Conservation (phyloP, 2,113 vertebrate genomes). For the Epinephelus lanceolatus region DNA sequence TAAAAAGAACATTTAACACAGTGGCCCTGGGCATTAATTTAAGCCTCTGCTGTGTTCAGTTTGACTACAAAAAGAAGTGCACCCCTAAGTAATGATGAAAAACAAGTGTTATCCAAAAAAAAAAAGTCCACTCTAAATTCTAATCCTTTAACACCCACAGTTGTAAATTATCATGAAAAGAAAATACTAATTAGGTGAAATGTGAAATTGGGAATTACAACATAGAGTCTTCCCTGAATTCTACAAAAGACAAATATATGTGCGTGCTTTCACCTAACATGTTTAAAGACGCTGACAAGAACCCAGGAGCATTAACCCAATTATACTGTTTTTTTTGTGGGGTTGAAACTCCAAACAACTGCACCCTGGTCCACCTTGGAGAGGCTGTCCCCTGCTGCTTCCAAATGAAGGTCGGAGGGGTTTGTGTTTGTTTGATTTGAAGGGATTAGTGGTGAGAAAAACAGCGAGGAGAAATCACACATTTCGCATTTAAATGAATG, state of each 20-base stretch:
- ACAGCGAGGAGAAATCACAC: constrained; percentile 2
- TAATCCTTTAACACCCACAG: not conserved
- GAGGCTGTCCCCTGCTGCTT: not conserved
- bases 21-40: not conserved
- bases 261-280: not conserved
- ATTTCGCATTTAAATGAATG: not conserved
- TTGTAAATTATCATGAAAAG: not conserved
- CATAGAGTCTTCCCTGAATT: no score
- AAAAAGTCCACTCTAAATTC: not conserved
- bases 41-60: constrained; percentile 4
- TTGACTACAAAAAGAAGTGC: not conserved
- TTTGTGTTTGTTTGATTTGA: not conserved
- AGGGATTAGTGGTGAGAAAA: not conserved
- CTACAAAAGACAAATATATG: no score
- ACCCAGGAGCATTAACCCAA: not conserved
- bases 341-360: not conserved
- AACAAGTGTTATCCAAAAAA: not conserved
- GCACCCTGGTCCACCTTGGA: not conserved
- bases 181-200: not conserved
- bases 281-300: not conserved
- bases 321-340: not conserved
- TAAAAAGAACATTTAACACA: constrained; percentile 3
- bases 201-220: not conserved
- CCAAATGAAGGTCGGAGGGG: not conserved
- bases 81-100: not conserved